Percentiles rank a stretch among this genome's conserved stretches.
Conservation (phyloP, 2,888 invertebrate genomes). For the Sialis fuliginosa region DNA sequence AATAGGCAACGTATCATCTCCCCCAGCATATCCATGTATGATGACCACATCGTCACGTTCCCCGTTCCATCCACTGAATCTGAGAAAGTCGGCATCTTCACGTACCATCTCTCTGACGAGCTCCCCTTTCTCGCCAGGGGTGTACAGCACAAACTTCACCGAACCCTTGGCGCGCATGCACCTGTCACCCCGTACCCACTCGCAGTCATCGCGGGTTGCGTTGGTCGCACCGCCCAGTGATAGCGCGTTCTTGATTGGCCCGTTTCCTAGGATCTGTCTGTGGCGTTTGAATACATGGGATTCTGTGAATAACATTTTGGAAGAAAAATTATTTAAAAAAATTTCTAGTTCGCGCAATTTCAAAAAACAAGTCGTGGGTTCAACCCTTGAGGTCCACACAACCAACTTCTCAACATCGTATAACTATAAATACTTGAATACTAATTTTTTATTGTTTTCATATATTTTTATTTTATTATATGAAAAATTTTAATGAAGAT, state of each 20-base stretch:
- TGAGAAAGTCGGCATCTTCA: conserved; percentile 50
- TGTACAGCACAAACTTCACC: conserved; percentile 44
- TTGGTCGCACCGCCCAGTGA: conserved; percentile 41
- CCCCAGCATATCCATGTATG: conserved; percentile 63
- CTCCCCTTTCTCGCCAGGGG: conserved; percentile 31
- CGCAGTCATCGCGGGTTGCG: conserved; percentile 45
- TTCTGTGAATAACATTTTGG: no score
- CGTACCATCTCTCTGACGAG: conserved; percentile 27
- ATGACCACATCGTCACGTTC: conserved; percentile 49
- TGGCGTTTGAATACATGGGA: no score
- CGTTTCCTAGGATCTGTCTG: conserved; percentile 12
- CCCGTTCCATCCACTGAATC: conserved; percentile 51
- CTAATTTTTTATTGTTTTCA: no score
- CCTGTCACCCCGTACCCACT: conserved; percentile 45
- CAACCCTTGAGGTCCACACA: no score
- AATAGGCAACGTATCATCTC: conserved; percentile 54
- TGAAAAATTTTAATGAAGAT: no score
- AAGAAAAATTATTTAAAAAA: no score
- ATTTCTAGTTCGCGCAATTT: no score
- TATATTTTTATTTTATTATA: no score
- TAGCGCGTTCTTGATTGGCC: conserved; percentile 43
- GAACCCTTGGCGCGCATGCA: conserved; percentile 56
- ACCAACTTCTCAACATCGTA: no score
- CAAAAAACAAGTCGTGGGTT: no score
- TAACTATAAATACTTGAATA: no score